A percentile compares a stretch with the other conserved stretches of the same genome.
Conservation (phyloP, 2,888 invertebrate species). For the Athripsodes cinereus region DNA sequence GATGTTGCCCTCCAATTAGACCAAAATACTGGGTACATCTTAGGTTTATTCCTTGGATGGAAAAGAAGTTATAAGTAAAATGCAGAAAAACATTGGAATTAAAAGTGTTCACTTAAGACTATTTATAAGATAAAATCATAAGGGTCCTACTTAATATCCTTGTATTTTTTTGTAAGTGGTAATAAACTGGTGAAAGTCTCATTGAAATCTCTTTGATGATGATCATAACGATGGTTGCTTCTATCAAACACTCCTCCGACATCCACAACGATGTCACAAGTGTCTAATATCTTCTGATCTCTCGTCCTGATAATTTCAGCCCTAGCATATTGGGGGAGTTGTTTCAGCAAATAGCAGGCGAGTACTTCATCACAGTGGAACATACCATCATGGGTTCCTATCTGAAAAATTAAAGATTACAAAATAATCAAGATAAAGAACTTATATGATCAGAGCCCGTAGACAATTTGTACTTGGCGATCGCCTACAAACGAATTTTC, state of each 20-base stretch:
- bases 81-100: too few species aligned
- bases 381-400: slow-evolving; percentile 73
- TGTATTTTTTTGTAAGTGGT: slow-evolving; percentile 55
- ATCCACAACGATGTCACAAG: slow-evolving; percentile 92
- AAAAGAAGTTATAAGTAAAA: too few species aligned
- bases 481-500: too few species aligned
- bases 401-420: slow-evolving; percentile 37
- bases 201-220: slow-evolving; percentile 80
- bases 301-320: slow-evolving; percentile 72
- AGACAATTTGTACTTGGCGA: too few species aligned
- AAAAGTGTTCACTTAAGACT: too few species aligned
- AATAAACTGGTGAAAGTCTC: slow-evolving; percentile 60
- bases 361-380: slow-evolving; percentile 94
- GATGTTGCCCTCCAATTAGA: too few species aligned
- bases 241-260: slow-evolving; percentile 86
- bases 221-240: slow-evolving; percentile 75
- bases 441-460: too few species aligned
- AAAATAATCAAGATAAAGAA: neutral
- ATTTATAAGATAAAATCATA: too few species aligned
- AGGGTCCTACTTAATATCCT: slow-evolving; percentile 46
- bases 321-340: slow-evolving; percentile 71
- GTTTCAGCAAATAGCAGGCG: slow-evolving; percentile 88
- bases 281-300: slow-evolving; percentile 55
- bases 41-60: too few species aligned
- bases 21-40: too few species aligned